These are phyloP conservation scores for Hyla sarda DNA, from an alignment of 2,113 vertebrate species.

Conservation along the genomic window DNA sequence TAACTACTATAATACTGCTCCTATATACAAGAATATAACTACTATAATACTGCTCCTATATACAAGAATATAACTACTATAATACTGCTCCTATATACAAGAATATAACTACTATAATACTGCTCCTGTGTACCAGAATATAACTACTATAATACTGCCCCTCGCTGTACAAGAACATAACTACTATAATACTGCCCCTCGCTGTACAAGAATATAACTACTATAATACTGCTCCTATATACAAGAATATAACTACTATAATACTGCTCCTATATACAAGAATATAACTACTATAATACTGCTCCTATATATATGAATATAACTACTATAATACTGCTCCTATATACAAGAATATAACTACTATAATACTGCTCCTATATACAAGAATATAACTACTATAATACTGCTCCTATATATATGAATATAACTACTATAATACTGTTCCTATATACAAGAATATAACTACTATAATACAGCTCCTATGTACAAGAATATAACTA, in stretches of 20 bases:
- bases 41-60: background rate
- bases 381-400: no score
- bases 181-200: background rate
- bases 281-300: background rate
- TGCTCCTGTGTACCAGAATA: no score
- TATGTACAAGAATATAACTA: no score
- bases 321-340: no score
- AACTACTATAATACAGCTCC: background rate
- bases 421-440: conserved; percentile 3
- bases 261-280: background rate
- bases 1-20: no score
- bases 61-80: background rate
- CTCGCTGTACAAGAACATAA: background rate
- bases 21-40: background rate
- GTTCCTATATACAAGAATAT: background rate
- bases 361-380: background rate
- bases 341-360: no score
- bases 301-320: no score
- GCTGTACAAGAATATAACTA: background rate
- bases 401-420: background rate
- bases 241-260: background rate
- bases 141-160: background rate
- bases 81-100: no score
- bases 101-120: background rate
- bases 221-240: no score